phyloP scores from a whole-genome alignment of 2,888 invertebrate species.

The Melinaea menophilus region DNA sequence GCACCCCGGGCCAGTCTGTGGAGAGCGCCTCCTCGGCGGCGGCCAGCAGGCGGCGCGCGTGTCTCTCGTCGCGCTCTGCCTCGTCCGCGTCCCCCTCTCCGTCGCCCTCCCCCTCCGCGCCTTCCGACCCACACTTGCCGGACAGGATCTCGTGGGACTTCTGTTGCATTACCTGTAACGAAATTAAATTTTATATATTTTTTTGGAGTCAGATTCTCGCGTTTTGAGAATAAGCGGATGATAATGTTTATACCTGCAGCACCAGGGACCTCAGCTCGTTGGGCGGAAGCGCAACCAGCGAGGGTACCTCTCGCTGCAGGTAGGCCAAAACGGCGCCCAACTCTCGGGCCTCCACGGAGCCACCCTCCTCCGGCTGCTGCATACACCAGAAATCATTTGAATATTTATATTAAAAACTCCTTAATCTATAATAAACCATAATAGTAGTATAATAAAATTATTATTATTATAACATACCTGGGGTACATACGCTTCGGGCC shows the following conservation, averaged over 20 bases:
- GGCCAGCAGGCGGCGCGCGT: constrained; percentile 64
- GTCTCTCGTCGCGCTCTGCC: constrained; percentile 53
- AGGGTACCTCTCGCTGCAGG: constrained; percentile 77
- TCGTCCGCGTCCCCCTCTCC: constrained; percentile 37
- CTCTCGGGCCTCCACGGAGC: constrained; percentile 68
- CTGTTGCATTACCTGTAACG: constrained; percentile 70
- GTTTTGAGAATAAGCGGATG: neutral
- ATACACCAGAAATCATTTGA: neutral
- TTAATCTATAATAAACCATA: too few relatives aligned
- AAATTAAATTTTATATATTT: neutral
- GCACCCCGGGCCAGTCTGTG: constrained; percentile 58
- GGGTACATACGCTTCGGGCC: constrained; percentile 52
- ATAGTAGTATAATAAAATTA: too few relatives aligned
- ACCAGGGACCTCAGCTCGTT: constrained; percentile 71
- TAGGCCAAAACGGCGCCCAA: constrained; percentile 79
- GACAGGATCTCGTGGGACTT: constrained; percentile 72
- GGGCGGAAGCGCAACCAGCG: constrained; percentile 72
- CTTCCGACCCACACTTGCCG: constrained; percentile 53
- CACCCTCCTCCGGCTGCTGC: constrained; percentile 36
- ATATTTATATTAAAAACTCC: neutral
- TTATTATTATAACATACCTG: constrained; percentile 39
- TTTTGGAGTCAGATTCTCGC: neutral
- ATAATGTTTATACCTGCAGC: constrained; percentile 53
- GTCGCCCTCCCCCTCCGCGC: constrained; percentile 29
- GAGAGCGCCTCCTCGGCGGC: constrained; percentile 65